Base-by-base conservation (phyloP, 2,113 vertebrate genomes). In the Tiliqua scincoides region DNA sequence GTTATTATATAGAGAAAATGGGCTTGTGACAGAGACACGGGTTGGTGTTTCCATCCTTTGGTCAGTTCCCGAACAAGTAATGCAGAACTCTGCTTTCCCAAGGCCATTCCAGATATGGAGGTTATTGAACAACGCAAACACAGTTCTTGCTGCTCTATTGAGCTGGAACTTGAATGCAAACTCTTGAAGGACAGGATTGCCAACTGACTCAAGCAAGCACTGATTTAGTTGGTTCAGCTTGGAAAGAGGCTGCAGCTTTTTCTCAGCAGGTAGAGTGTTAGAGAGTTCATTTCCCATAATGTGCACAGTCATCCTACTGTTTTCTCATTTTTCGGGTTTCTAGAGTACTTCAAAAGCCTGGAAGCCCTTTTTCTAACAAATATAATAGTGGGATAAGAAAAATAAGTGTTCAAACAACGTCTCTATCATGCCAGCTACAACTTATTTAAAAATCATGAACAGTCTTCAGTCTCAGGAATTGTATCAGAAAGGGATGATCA, bases 1-100 rank as follows among this genome's bases (percentile, higher is more conserved):
- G 7, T 75, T 65, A 76, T 35, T 84, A 40, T 15, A 59, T 85
- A 25, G 25, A 57, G 62, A 68, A 85, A 85, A 76, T 85, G 32
- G 62, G 35, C 18, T 57, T 67, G 21, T 2, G 68, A 17, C 48
- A 84, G 8, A 25, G 48, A 10, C 52, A 40, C 15, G 65, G 15
- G n/a, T 12, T 74, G 37, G 35, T 70, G 52, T 1, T 59, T 30
- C 43, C 18, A 2, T 77, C 37, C n/a, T 9, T 17, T 67, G 15
- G 75, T 32, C 71, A 65, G 30, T 20, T 21, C 48, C 65, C n/a
- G 35, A n/a, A 25, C 37, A 81, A 68, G 57, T 65, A 11, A 65
- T 75, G 59, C 27, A 40, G 57, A 71, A 2, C 5, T 62, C 30
- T 10, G 8, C 35, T 82, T 57, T 82, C n/a, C 7, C 27, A 21